phyloP scores from a whole-genome alignment of 1,140 invertebrate genomes.

The Helicorthomorpha holstii region DNA sequence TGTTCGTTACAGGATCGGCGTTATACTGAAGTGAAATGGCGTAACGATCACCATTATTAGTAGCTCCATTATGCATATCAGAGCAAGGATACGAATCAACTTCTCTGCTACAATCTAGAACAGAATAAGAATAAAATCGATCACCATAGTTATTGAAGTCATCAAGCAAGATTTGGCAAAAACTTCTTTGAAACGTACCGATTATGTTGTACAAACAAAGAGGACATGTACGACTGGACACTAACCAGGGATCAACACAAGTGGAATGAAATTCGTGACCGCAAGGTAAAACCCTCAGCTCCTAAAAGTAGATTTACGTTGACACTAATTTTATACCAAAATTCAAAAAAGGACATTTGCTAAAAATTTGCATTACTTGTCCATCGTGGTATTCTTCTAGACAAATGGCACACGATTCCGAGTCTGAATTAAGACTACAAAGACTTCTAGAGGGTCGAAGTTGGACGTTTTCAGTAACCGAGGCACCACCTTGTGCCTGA shows the following conservation, averaged over 20 bases:
- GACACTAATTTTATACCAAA: not conserved
- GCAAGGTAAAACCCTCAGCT: slow-evolving; percentile 20
- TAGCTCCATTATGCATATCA: not conserved
- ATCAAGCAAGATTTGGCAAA: not conserved
- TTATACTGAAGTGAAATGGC: too few relatives aligned
- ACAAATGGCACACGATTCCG: slow-evolving; percentile 26
- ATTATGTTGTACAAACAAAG: slow-evolving; percentile 34
- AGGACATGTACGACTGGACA: slow-evolving; percentile 38
- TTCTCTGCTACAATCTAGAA: not conserved
- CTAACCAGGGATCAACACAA: slow-evolving; percentile 41
- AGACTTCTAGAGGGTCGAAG: not conserved
- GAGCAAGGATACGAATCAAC: not conserved
- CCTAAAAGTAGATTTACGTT: slow-evolving; percentile 12
- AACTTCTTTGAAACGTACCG: slow-evolving; percentile 18
- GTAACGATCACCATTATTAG: not conserved
- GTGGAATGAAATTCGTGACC: slow-evolving; percentile 41
- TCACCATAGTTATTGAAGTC: not conserved
- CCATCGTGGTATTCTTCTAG: slow-evolving; percentile 27
- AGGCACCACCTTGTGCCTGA: not conserved
- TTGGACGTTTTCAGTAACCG: not conserved
- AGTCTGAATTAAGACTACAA: not conserved
- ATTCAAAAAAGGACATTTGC: not conserved
- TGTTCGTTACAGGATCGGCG: not conserved
- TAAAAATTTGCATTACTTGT: slow-evolving; percentile 14
- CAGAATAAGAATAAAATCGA: not conserved